phyloP scores from a whole-genome alignment of 2,888 invertebrate genomes.

The Orgyia antiqua region DNA sequence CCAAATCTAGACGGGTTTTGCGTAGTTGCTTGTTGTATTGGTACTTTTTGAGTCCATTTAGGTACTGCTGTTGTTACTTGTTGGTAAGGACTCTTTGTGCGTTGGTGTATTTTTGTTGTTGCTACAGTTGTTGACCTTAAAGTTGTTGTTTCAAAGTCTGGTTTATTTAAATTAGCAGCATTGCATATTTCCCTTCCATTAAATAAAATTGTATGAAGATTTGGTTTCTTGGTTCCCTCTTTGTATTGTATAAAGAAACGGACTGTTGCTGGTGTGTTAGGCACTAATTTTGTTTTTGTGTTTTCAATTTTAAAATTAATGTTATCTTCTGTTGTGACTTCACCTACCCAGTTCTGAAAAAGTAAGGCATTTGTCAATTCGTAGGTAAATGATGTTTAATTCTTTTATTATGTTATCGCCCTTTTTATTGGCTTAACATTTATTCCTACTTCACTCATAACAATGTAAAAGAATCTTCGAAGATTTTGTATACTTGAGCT shows the following conservation, averaged over 20 bases:
- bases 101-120: constrained; percentile 1
- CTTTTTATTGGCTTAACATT: too few relatives aligned
- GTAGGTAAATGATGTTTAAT: too few relatives aligned
- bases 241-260: constrained; percentile 78
- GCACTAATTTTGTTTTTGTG: constrained; percentile 66
- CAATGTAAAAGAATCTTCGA: too few relatives aligned
- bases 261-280: constrained; percentile 66
- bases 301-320: constrained; percentile 77
- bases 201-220: constrained; percentile 61
- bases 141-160: not conserved
- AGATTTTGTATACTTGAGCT: too few relatives aligned
- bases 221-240: constrained; percentile 52
- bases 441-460: too few relatives aligned
- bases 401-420: too few relatives aligned
- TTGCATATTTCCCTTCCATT: constrained; percentile 77
- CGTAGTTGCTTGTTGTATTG: not conserved
- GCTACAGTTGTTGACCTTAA: not conserved
- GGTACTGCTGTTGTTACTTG: constrained; percentile 7
- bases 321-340: constrained; percentile 74
- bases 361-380: too few relatives aligned
- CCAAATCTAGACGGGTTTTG: constrained; percentile 3
- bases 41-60: constrained; percentile 3
- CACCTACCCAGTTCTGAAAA: constrained; percentile 76
- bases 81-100: constrained; percentile 2
- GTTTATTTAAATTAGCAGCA: not conserved